Evolutionary conservation across 2,113 vertebrate species (phyloP).

Genomic region (Australoheros scitulus): DNA sequence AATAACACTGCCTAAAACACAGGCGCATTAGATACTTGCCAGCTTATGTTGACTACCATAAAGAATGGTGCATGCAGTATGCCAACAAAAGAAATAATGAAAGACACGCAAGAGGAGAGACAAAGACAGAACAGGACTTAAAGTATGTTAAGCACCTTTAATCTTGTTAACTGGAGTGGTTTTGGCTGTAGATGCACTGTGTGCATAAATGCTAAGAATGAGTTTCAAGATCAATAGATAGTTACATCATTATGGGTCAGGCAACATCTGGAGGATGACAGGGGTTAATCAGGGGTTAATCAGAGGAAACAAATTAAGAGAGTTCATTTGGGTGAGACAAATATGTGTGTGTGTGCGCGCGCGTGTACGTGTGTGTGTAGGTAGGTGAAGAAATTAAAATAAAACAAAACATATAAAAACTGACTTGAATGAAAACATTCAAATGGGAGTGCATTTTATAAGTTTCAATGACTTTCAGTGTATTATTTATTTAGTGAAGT

Average conservation of each 20-base stretch:
- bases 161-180: not conserved
- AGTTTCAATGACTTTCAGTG: not conserved
- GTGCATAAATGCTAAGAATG: not conserved
- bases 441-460: not conserved
- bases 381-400: not conserved
- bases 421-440: no score
- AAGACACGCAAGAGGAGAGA: not conserved
- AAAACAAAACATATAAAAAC: not conserved
- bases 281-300: not conserved
- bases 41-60: not conserved
- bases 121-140: not conserved
- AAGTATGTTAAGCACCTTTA: not conserved
- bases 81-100: not conserved
- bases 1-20: constrained; percentile 1
- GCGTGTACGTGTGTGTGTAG: no score
- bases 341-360: no score
- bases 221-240: not conserved
- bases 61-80: not conserved
- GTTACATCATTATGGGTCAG: not conserved
- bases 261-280: not conserved
- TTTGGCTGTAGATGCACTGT: not conserved
- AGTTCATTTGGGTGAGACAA: not conserved
- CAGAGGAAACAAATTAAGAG: not conserved
- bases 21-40: not conserved
- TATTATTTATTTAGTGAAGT: not conserved